These are phyloP conservation scores for Frieseomelitta varia DNA, from an alignment of 1,140 invertebrate genomes.

Conservation along the genomic window DNA sequence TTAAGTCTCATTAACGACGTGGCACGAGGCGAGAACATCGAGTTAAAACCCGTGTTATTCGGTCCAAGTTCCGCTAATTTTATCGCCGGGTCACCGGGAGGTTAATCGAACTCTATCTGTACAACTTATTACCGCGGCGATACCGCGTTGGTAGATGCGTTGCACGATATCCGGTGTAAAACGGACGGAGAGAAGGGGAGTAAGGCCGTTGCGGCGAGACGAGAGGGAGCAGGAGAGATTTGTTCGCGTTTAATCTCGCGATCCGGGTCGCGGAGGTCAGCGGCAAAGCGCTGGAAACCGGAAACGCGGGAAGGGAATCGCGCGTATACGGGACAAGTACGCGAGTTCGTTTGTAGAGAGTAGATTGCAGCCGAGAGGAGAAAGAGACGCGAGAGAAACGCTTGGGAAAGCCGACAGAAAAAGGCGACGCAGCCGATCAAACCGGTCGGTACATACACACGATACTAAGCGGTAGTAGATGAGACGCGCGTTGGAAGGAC, in stretches of 20 bases:
- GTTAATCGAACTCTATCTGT: conserved; percentile 51
- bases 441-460: conserved; percentile 50
- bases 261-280: conserved; percentile 55
- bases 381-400: conserved; percentile 42
- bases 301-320: conserved; percentile 49
- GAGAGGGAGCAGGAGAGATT: conserved; percentile 11
- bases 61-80: conserved; percentile 18
- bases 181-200: neutral
- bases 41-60: conserved; percentile 38
- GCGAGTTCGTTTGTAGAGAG: conserved; percentile 27
- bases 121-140: conserved; percentile 40
- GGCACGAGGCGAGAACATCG: neutral
- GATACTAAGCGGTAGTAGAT: conserved; percentile 12
- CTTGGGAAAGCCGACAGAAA: conserved; percentile 60
- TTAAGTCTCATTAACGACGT: conserved; percentile 10
- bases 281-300: conserved; percentile 52
- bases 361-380: neutral
- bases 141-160: conserved; percentile 32
- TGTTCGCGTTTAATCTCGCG: conserved; percentile 52
- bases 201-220: neutral
- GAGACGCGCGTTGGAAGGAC: conserved; percentile 48
- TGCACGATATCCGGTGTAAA: conserved; percentile 38
- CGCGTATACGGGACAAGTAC: conserved; percentile 25
- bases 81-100: conserved; percentile 9
- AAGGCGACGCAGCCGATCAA: conserved; percentile 56